Evolutionary conservation across 2,888 invertebrate species (phyloP).

Genomic region (Eugnorisma glareosa): DNA sequence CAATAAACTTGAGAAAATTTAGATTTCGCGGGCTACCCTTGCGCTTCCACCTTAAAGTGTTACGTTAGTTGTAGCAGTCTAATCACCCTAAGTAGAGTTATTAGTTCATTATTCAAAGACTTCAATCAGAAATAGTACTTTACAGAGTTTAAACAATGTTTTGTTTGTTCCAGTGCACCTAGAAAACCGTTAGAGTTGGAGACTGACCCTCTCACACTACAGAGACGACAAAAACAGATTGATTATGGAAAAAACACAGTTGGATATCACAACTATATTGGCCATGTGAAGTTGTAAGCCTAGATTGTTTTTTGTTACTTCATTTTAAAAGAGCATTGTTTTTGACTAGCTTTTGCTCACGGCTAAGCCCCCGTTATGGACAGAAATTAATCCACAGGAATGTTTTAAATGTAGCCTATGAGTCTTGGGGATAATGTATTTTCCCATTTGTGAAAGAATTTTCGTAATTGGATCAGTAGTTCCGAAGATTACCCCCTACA

Average conservation of each 20-base stretch:
- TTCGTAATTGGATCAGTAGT: background rate
- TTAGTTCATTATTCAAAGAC: background rate
- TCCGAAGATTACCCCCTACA: background rate
- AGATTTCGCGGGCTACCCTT: too few relatives aligned
- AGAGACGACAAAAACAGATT: constrained; percentile 97
- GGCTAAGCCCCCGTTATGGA: background rate
- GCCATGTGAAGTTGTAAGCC: constrained; percentile 93
- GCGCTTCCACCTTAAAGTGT: too few relatives aligned
- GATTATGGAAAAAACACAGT: constrained; percentile 98
- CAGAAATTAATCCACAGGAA: background rate
- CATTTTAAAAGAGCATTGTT: background rate
- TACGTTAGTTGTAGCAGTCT: background rate
- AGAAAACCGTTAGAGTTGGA: constrained; percentile 89
- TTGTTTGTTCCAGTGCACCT: constrained; percentile 68
- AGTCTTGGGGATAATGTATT: background rate
- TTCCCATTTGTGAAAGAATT: background rate
- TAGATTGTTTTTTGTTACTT: background rate
- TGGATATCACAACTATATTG: constrained; percentile 95
- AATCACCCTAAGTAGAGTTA: background rate
- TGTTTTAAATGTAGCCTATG: background rate
- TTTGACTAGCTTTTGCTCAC: background rate
- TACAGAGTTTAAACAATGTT: background rate
- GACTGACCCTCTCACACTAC: constrained; percentile 93
- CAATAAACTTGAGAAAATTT: too few relatives aligned
- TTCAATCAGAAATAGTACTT: background rate